phyloP scores from a whole-genome alignment of 1,140 invertebrate genomes.

The Sogatella furcifera region DNA sequence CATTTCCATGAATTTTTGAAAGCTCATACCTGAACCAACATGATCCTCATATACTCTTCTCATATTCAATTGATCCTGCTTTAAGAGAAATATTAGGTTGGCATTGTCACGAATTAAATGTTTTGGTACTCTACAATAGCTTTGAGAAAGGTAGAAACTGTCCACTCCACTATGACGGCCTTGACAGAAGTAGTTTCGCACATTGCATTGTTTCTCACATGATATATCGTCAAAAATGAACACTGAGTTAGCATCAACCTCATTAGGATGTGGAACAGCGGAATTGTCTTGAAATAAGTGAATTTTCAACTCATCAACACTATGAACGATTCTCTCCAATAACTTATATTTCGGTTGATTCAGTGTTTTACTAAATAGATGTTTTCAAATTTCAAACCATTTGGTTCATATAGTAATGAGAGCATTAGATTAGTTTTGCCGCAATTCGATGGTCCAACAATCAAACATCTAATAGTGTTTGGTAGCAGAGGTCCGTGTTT shows the following conservation, averaged over 20 bases:
- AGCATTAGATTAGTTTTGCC: constrained; percentile 30
- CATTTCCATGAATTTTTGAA: constrained; percentile 22
- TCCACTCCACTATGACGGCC: constrained; percentile 29
- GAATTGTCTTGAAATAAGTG: constrained; percentile 5
- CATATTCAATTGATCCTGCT: constrained; percentile 32
- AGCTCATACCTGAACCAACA: constrained; percentile 26
- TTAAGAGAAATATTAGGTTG: constrained; percentile 31
- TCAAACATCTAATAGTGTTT: too few relatives aligned
- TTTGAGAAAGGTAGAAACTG: constrained; percentile 32
- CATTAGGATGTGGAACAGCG: background rate
- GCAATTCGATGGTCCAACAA: constrained; percentile 12
- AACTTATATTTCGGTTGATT: constrained; percentile 25
- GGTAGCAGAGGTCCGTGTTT: too few relatives aligned
- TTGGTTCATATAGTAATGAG: constrained; percentile 23
- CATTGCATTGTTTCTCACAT: constrained; percentile 7
- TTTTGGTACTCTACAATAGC: constrained; percentile 30
- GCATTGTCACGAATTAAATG: constrained; percentile 31
- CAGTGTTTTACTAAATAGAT: constrained; percentile 26
- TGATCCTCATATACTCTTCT: constrained; percentile 31
- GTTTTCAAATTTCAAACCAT: constrained; percentile 29
- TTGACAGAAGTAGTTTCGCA: constrained; percentile 29
- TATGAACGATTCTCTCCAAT: background rate
- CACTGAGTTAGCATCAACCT: too few relatives aligned
- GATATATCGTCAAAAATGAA: too few relatives aligned
- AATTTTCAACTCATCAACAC: background rate